Conservation (phyloP, 2,113 vertebrate species). For the Sminthopsis crassicaudata region DNA sequence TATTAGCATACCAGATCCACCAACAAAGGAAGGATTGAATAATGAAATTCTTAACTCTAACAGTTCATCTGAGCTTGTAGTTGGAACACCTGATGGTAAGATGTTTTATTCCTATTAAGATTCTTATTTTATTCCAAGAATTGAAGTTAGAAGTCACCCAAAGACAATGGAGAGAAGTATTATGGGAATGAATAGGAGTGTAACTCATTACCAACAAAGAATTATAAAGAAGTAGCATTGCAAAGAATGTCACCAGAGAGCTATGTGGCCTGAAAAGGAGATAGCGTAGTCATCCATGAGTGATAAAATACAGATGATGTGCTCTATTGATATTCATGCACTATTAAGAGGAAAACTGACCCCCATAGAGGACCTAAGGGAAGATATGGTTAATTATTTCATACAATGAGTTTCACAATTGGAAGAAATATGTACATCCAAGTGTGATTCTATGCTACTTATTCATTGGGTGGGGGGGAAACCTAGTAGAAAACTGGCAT, state of each 20-base stretch:
- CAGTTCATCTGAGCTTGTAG: slow-evolving; percentile 81
- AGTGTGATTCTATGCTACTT: background rate
- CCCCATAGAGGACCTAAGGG: background rate
- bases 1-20: slow-evolving; percentile 80
- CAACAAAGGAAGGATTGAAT: slow-evolving; percentile 78
- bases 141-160: background rate
- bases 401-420: background rate
- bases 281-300: background rate
- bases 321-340: background rate
- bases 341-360: background rate
- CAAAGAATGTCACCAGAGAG: background rate
- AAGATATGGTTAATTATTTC: background rate
- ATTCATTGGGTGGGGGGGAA: background rate
- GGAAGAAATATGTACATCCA: background rate
- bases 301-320: background rate
- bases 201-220: background rate
- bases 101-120: background rate
- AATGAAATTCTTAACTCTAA: slow-evolving; percentile 80
- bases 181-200: background rate
- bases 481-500: background rate
- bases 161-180: background rate
- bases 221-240: background rate
- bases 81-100: slow-evolving; percentile 89
- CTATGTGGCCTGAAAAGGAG: background rate
- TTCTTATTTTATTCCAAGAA: background rate